Base-by-base conservation (phyloP, 2,888 invertebrate genomes). In the Netelia virgata region DNA sequence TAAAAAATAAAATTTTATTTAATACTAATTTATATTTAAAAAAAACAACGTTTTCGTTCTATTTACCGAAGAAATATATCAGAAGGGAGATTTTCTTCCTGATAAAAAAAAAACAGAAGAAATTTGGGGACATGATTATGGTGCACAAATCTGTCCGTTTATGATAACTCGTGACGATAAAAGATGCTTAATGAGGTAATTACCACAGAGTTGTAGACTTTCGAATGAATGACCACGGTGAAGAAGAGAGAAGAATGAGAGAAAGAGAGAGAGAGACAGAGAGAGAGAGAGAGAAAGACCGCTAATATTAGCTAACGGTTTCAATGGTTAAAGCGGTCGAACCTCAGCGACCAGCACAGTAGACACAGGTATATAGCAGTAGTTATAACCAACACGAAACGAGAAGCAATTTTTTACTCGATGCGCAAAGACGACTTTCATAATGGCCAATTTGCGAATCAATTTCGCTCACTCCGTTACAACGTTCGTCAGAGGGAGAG, bases 371-470 rank as follows among this genome's bases (percentile, higher is more conserved):
- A 70, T 28, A 70, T 61, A 69, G 53, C 74, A 69, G 70, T 75
- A 47, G 61, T 75, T 47, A 69, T n/a, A 82, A 64, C 74, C 28
- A 79, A 79, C 69, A 82, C 68, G 80, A 55, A 76, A 81, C 64
- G 63, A 36, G 73, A 82, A 57, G 69, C 55, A 63, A 70, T 82
- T 82, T 86, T 59, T 83, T 80, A 87, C 77, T 68, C 78, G 84
- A 88, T 77, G 66, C 86, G 83, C 78, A 74, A 79, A 84, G 87
- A 83, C 85, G 85, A 88, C 86, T 86, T 76, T 83, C 41, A 78
- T 90, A 90, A 89, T 88, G 88, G 86, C 86, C 89, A 90, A 91
- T 91, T 91, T 91, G 84, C 85, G 83, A 88, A 90, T 90, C 91
- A 91, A 91, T 91, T 90, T 90, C 84, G 87, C 88, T 83, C 86